Conservation (phyloP, 1,140 invertebrate genomes). For the Macrobrachium rosenbergii region DNA sequence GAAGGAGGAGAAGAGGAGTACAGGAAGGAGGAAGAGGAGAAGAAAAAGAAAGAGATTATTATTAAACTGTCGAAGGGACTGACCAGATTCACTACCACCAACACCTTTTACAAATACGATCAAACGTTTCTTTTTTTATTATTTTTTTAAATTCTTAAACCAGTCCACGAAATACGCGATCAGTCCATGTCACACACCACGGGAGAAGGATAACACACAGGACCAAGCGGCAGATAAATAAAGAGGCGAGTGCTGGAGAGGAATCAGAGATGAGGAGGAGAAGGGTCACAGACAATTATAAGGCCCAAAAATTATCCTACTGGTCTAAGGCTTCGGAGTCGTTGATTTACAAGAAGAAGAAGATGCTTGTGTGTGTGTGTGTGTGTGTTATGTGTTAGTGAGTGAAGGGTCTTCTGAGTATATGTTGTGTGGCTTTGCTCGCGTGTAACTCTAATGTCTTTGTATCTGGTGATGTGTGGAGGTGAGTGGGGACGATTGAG, state of each 20-base stretch:
- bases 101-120: too few species aligned
- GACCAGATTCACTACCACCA: neutral
- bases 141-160: too few species aligned
- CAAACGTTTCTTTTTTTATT: too few species aligned
- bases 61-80: neutral
- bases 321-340: constrained; percentile 37
- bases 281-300: constrained; percentile 54
- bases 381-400: too few species aligned
- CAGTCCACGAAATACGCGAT: neutral
- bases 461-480: constrained; percentile 17
- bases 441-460: too few species aligned
- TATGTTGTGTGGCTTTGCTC: too few species aligned
- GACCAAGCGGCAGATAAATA: neutral
- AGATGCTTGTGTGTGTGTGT: too few species aligned
- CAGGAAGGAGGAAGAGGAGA: too few species aligned
- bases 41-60: too few species aligned
- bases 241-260: neutral
- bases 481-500: constrained; percentile 17
- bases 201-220: constrained; percentile 8
- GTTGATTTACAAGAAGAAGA: neutral
- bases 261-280: too few species aligned
- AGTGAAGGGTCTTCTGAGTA: too few species aligned
- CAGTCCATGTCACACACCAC: constrained; percentile 2
- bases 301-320: constrained; percentile 50
- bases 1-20: too few species aligned